These are phyloP conservation scores for Silvanus unidentatus DNA, from an alignment of 2,888 invertebrate species.

Conservation along the genomic window DNA sequence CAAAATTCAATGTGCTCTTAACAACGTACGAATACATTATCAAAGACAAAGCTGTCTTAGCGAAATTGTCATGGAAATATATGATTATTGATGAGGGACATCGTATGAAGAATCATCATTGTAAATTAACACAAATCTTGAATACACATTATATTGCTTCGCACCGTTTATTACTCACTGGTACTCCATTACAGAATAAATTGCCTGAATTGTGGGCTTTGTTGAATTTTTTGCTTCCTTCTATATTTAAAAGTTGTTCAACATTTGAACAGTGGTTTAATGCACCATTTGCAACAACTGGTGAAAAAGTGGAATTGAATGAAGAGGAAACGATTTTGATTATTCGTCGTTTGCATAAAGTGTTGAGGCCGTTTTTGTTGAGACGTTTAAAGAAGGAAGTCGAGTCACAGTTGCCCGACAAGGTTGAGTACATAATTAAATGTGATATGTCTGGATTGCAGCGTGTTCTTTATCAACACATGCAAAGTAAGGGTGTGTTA, in stretches of 20 bases:
- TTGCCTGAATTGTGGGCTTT: slow-evolving; percentile 97
- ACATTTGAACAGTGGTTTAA: slow-evolving; percentile 99
- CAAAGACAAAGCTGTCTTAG: slow-evolving; percentile 91
- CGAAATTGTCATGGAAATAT: slow-evolving; percentile 98
- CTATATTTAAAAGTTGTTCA: slow-evolving; percentile 96
- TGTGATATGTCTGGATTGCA: slow-evolving; percentile 99
- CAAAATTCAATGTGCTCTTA: slow-evolving; percentile 97
- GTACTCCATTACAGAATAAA: slow-evolving; percentile 96
- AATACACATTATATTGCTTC: slow-evolving; percentile 98
- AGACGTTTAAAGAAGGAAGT: slow-evolving; percentile 98
- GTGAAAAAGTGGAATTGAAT: slow-evolving; percentile 96
- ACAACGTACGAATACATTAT: slow-evolving; percentile 99
- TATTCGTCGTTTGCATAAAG: slow-evolving; percentile 98
- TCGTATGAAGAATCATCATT: slow-evolving; percentile 99
- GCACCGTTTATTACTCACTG: slow-evolving; percentile 89
- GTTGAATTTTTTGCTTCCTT: slow-evolving; percentile 93
- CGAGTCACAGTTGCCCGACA: slow-evolving; percentile 97
- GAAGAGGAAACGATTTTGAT: slow-evolving; percentile 99
- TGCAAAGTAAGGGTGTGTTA: slow-evolving; percentile 95
- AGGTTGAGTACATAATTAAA: slow-evolving; percentile 97
- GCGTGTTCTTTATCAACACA: slow-evolving; percentile 78
- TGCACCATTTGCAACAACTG: slow-evolving; percentile 98
- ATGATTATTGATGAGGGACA: slow-evolving; percentile 99
- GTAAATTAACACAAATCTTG: slow-evolving; percentile 93
- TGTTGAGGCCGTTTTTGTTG: slow-evolving; percentile 92